Base-by-base conservation (phyloP, 2,113 vertebrate genomes). In the Brachionichthys hirsutus region DNA sequence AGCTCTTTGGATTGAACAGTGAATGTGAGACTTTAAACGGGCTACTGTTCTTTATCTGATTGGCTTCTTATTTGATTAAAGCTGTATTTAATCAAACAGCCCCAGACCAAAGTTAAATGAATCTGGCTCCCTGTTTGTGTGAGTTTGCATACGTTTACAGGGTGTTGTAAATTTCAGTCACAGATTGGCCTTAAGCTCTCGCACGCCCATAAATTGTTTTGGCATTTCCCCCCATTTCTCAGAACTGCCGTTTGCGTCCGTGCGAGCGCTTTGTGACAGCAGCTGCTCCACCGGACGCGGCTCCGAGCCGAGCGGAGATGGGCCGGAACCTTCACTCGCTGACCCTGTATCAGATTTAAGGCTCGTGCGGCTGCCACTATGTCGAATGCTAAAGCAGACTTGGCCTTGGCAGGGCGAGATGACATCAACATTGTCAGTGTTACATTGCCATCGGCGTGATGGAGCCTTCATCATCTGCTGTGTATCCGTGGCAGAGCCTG, bases 351-450 rank as follows among this genome's bases (percentile, higher is more conserved):
- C 54, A 63, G n/a, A 47, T 66, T 46, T 80, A 67, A 79, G 36
- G 10, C 67, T 63, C 73, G 73, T 88, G 57, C 80, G 71, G 68
- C 70, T 85, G 74, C 50, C 24, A 9, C 57, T 54, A 53, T 74
- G 30, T 54, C 30, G 55, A 72, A 81, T 75, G 60, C 77, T 74
- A 62, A 75, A 63, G 67, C 43, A 13, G 54, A 50, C 61, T 62
- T 17, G 35, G 77, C 77, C 74, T 76, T 80, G 63, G 63, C 67
- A 58, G 54, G 17, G 1, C 67, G 54, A 40, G 40, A 64, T 82
- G 80, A 77, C 77, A 62, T 73, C 65, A 54, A 62, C 43, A 68
- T 65, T 55, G 62, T 62, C 67, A 72, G 48, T 70, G 10, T 12
- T 14, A 17, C 51, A 43, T 57, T 56, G 24, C 24, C 3, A 30